Conservation (phyloP, 2,888 invertebrate species). For the Plagodis dolabraria region DNA sequence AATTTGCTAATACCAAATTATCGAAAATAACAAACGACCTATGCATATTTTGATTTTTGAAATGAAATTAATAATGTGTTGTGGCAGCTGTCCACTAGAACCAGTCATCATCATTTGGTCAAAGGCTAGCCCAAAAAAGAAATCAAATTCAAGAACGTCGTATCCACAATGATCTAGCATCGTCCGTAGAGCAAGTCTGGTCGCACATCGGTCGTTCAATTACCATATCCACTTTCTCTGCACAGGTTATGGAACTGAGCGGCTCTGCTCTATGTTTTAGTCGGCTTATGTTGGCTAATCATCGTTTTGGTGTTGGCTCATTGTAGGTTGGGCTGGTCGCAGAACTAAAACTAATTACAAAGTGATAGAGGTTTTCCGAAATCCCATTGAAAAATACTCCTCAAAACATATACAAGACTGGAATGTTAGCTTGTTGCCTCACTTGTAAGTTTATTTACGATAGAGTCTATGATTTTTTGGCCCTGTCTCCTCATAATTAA, state of each 20-base stretch:
- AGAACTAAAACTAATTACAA: conserved; percentile 1
- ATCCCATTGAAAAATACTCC: too few relatives aligned
- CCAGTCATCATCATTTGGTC: background rate
- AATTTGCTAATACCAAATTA: too few relatives aligned
- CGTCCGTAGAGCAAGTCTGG: conserved; percentile 48
- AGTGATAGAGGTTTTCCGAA: background rate
- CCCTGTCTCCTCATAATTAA: too few relatives aligned
- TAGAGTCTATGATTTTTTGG: too few relatives aligned
- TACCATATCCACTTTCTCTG: conserved; percentile 84
- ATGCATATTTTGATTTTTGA: too few relatives aligned
- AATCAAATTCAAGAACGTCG: conserved; percentile 6
- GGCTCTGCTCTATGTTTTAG: conserved; percentile 29
- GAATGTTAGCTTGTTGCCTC: too few relatives aligned
- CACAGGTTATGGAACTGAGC: conserved; percentile 47
- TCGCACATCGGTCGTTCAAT: conserved; percentile 77
- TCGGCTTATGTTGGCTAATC: conserved; percentile 25
- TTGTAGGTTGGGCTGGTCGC: conserved; percentile 4
- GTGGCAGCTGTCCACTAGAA: too few relatives aligned
- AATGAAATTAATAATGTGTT: too few relatives aligned
- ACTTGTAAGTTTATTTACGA: too few relatives aligned
- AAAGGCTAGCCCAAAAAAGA: background rate
- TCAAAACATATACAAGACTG: too few relatives aligned
- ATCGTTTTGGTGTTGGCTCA: conserved; percentile 3
- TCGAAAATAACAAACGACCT: too few relatives aligned
- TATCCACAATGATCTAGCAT: conserved; percentile 49